These are phyloP conservation scores for Cranoglanis bouderius DNA, from an alignment of 2,113 vertebrate species.

Conservation along the genomic window DNA sequence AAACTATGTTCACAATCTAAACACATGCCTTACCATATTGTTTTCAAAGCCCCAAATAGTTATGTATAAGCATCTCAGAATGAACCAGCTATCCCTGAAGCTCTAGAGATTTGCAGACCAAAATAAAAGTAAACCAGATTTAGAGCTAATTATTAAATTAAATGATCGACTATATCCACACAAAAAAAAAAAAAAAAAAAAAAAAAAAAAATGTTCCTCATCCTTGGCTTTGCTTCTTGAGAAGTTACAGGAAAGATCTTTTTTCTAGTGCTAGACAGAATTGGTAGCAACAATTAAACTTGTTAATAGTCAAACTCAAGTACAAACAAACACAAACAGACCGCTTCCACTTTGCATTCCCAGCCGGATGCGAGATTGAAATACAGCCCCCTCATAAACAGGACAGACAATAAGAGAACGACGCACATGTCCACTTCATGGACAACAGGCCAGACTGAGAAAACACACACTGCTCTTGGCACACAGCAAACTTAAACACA, in stretches of 20 bases:
- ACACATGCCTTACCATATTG: background rate
- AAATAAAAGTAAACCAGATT: background rate
- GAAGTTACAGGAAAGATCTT: background rate
- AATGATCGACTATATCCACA: background rate
- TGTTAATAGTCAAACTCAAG: conserved; percentile 52
- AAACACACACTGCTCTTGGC: conserved; percentile 16
- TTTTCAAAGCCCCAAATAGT: background rate
- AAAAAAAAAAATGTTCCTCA: background rate
- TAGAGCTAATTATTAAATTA: background rate
- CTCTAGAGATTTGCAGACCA: background rate
- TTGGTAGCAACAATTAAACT: conserved; percentile 8
- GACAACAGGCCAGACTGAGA: conserved; percentile 48
- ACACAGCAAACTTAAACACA: conserved; percentile 10
- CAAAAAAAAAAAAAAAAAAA: background rate
- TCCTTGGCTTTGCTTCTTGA: background rate
- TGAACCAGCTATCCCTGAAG: background rate
- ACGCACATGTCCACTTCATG: conserved; percentile 26
- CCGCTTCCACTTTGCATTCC: conserved; percentile 49
- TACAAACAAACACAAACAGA: conserved; percentile 51
- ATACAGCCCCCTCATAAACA: conserved; percentile 53
- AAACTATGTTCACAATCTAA: background rate
- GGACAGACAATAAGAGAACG: conserved; percentile 44
- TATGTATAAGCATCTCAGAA: background rate
- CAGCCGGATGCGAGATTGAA: conserved; percentile 35
- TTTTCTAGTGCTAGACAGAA: background rate